A percentile compares a stretch with the other conserved stretches of the same genome.
These are phyloP conservation scores for Zaprionus ghesquierei DNA, from an alignment of 1,140 invertebrate species.

Conservation along the genomic window DNA sequence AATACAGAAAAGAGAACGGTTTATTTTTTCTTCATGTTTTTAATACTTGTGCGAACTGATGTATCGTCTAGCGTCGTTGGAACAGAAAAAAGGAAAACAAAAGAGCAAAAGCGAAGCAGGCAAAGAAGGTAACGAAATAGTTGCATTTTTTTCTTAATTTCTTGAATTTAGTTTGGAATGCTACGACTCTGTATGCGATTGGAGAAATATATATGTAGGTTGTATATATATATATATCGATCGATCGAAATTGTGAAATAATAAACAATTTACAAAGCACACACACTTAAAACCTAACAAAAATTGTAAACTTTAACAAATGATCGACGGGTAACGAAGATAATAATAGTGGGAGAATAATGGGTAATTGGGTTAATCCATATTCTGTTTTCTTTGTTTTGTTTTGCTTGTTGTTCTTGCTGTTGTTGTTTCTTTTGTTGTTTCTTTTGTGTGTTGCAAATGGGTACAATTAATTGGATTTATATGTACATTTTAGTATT, in stretches of 20 bases:
- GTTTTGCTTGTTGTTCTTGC: not conserved
- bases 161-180: slow-evolving; percentile 67
- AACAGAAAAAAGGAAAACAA: slow-evolving; percentile 30
- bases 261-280: slow-evolving; percentile 64
- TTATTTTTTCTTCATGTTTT: slow-evolving; percentile 2
- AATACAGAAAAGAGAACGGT: slow-evolving; percentile 23
- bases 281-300: slow-evolving; percentile 79
- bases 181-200: slow-evolving; percentile 72
- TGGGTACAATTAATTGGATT: slow-evolving; percentile 47
- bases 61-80: slow-evolving; percentile 41
- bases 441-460: slow-evolving; percentile 36
- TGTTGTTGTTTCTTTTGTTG: slow-evolving; percentile 26
- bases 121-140: slow-evolving; percentile 29
- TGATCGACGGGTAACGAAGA: slow-evolving; percentile 38
- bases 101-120: slow-evolving; percentile 44
- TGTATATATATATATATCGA: not conserved
- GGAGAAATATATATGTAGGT: slow-evolving; percentile 11
- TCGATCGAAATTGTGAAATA: slow-evolving; percentile 35
- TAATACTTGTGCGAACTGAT: slow-evolving; percentile 78
- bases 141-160: slow-evolving; percentile 18
- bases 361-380: slow-evolving; percentile 23
- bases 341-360: slow-evolving; percentile 24
- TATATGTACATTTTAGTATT: slow-evolving; percentile 70
- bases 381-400: slow-evolving; percentile 25
- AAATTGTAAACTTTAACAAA: slow-evolving; percentile 76